Percentiles rank a stretch among this genome's conserved stretches.
Evolutionary conservation across 2,797 vertebrate species (phyloP).

Genomic region (Sebastes matsubarae): DNA sequence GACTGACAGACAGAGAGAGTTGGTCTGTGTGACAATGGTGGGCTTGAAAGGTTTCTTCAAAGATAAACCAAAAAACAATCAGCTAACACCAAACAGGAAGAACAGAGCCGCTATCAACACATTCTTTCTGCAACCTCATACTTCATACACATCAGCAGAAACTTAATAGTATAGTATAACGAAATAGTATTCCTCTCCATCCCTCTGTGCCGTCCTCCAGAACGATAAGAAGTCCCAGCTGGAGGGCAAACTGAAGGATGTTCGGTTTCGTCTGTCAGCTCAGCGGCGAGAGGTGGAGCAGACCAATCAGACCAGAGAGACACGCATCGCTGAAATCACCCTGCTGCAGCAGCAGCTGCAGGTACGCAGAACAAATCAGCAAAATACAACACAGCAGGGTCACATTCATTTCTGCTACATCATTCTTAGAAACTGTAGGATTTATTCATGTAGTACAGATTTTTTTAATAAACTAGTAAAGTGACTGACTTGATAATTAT

Average conservation of each 20-base stretch:
- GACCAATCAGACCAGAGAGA: slow-evolving; percentile 94
- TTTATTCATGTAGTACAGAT: background rate
- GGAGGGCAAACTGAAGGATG: slow-evolving; percentile 96
- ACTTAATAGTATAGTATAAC: background rate
- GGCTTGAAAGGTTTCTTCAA: background rate
- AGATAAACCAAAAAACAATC: background rate
- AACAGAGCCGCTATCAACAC: background rate
- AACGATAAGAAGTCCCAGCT: slow-evolving; percentile 96
- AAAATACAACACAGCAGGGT: background rate
- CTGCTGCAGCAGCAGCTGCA: slow-evolving; percentile 95
- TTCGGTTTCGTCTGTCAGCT: slow-evolving; percentile 90
- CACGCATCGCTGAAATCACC: slow-evolving; percentile 96
- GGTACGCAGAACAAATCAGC: slow-evolving; percentile 69
- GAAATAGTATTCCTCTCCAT: background rate
- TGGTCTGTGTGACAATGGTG: background rate
- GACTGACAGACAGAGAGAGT: background rate
- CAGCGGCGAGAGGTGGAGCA: slow-evolving; percentile 96
- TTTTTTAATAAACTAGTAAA: background rate
- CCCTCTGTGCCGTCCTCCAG: slow-evolving; percentile 65
- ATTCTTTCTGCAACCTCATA: background rate
- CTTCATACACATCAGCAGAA: background rate
- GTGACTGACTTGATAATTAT: background rate
- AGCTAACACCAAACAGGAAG: background rate
- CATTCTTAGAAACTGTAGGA: background rate
- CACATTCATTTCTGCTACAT: background rate